A percentile compares a stretch with the other conserved stretches of the same genome.
Conservation (phyloP, 2,113 vertebrate genomes). For the Cynocephalus volans region DNA sequence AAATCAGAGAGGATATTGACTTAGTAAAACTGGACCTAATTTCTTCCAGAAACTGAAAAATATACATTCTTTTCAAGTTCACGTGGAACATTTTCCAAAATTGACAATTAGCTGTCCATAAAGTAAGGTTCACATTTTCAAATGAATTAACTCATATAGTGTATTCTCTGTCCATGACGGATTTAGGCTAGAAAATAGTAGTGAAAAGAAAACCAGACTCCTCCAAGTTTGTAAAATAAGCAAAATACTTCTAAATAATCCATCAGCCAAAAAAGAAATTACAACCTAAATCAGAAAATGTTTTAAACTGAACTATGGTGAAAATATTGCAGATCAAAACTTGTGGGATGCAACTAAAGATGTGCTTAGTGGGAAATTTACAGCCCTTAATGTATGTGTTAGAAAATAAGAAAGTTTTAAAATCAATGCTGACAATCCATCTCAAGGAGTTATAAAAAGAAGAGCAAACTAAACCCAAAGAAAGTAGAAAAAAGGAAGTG, state of each 20-base stretch:
- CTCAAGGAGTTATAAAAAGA: background rate
- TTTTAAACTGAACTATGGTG: background rate
- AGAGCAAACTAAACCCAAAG: background rate
- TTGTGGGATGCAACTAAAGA: background rate
- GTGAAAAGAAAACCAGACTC: background rate
- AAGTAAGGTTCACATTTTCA: background rate
- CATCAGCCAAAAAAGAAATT: background rate
- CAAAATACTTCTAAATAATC: background rate
- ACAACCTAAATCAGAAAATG: background rate
- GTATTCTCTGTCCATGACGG: background rate
- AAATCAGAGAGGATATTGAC: background rate
- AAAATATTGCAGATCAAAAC: background rate
- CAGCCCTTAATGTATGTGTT: background rate
- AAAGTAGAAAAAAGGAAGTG: background rate
- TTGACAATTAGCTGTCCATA: background rate
- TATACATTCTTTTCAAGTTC: background rate
- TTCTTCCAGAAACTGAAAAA: background rate
- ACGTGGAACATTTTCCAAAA: background rate
- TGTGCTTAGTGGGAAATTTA: background rate
- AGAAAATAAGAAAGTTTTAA: background rate
- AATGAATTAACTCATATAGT: background rate
- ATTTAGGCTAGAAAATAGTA: background rate
- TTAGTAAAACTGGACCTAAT: background rate
- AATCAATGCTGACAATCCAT: background rate
- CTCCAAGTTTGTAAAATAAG: background rate